Percentiles rank a stretch among this genome's conserved stretches.
phyloP scores from a whole-genome alignment of 2,113 vertebrate species.

The Bostrychus sinensis region DNA sequence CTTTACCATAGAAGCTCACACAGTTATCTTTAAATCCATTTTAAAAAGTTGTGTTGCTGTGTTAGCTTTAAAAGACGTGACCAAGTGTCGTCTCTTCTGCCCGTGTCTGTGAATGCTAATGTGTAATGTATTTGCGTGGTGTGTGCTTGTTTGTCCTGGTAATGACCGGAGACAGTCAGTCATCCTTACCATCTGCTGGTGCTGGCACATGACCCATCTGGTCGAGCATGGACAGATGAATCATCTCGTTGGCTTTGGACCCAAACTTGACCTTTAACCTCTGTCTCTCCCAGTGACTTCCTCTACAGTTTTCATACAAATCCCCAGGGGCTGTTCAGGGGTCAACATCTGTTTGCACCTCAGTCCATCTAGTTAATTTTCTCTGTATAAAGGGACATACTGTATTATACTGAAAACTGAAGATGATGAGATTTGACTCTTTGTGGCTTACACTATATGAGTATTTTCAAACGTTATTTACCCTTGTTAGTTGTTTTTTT shows the following conservation, averaged over 20 bases:
- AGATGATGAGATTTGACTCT: neutral
- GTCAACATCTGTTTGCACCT: conserved; percentile 47
- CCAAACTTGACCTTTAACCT: conserved; percentile 48
- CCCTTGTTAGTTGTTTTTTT: too few relatives aligned
- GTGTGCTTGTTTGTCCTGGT: conserved; percentile 36
- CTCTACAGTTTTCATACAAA: conserved; percentile 24
- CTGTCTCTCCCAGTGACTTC: conserved; percentile 34
- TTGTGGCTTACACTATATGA: neutral
- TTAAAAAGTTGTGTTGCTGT: neutral
- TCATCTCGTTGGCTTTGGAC: conserved; percentile 61
- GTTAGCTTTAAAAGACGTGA: neutral
- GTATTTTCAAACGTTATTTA: too few relatives aligned
- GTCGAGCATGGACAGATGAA: conserved; percentile 59
- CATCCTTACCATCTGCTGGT: conserved; percentile 66
- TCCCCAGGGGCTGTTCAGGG: conserved; percentile 19
- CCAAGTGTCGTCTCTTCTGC: conserved; percentile 4
- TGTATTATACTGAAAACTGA: neutral
- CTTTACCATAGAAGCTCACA: too few relatives aligned
- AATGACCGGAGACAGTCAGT: conserved; percentile 59
- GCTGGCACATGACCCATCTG: conserved; percentile 64
- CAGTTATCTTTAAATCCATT: neutral
- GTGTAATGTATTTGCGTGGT: conserved; percentile 19
- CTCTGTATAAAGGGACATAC: neutral
- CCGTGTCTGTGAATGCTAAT: conserved; percentile 5
- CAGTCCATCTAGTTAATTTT: neutral